A percentile compares a stretch with the other conserved stretches of the same genome.
These are phyloP conservation scores for Poicephalus meyeri DNA, from an alignment of 2,113 vertebrate genomes.

Conservation along the genomic window DNA sequence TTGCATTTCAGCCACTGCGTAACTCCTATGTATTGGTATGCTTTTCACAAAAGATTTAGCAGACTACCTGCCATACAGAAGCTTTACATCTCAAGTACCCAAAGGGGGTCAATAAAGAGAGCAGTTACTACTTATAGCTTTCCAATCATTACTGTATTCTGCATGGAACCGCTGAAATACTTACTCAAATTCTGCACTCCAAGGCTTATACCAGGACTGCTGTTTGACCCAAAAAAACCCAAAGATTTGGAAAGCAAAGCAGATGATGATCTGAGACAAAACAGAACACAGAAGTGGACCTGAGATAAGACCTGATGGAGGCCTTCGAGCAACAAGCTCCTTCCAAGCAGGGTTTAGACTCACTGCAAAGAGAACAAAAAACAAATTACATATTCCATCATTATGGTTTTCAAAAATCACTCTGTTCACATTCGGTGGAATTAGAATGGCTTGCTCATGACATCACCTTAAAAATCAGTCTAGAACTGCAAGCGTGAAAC, in stretches of 20 bases:
- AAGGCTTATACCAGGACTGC: slow-evolving; percentile 86
- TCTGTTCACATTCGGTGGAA: background rate
- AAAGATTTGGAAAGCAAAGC: slow-evolving; percentile 87
- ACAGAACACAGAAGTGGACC: slow-evolving; percentile 91
- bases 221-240: slow-evolving; percentile 89
- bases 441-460: background rate
- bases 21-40: background rate
- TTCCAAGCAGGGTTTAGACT: slow-evolving; percentile 96
- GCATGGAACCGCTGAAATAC: slow-evolving; percentile 22
- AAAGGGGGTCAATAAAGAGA: background rate
- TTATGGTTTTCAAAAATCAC: background rate
- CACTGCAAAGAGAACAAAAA: slow-evolving; percentile 77
- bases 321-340: slow-evolving; percentile 88
- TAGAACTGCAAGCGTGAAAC: background rate
- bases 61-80: background rate
- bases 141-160: background rate
- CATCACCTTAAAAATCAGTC: background rate
- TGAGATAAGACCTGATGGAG: slow-evolving; percentile 94
- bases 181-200: slow-evolving; percentile 83
- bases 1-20: background rate
- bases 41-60: background rate
- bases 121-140: background rate
- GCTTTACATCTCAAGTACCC: background rate
- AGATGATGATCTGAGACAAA: slow-evolving; percentile 92
- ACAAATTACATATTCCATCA: background rate